Evolutionary conservation across 2,113 vertebrate genomes (phyloP).

Genomic region (Columbina picui): DNA sequence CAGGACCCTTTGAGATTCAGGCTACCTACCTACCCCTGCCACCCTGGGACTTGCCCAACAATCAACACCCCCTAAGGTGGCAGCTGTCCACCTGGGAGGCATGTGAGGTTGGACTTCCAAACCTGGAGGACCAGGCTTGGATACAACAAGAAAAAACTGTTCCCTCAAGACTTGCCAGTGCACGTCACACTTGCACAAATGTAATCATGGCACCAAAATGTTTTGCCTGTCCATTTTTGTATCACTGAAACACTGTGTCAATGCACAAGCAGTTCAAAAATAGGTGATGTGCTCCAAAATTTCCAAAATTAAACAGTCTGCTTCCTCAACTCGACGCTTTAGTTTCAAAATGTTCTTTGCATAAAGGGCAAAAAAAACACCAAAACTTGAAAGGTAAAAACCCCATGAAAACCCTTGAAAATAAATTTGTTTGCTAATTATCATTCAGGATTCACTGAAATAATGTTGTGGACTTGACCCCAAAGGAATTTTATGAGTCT

Average conservation of each 20-base stretch:
- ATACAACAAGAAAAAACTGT: background rate
- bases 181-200: background rate
- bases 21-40: background rate
- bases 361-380: background rate
- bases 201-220: background rate
- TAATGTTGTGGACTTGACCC: background rate
- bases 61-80: background rate
- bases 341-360: background rate
- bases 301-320: background rate
- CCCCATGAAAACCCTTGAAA: background rate
- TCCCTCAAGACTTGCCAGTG: background rate
- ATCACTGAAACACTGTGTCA: accelerated
- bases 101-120: background rate
- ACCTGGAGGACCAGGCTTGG: background rate
- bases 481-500: background rate
- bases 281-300: background rate
- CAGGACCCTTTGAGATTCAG: background rate
- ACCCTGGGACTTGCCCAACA: background rate
- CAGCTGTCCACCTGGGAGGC: background rate
- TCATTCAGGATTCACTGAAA: background rate
- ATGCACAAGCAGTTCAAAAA: background rate
- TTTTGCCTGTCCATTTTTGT: background rate
- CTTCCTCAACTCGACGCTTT: background rate
- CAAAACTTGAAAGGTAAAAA: background rate
- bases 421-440: background rate